These are phyloP conservation scores for Raja brachyura DNA, from an alignment of 2,113 vertebrate genomes.

Conservation along the genomic window DNA sequence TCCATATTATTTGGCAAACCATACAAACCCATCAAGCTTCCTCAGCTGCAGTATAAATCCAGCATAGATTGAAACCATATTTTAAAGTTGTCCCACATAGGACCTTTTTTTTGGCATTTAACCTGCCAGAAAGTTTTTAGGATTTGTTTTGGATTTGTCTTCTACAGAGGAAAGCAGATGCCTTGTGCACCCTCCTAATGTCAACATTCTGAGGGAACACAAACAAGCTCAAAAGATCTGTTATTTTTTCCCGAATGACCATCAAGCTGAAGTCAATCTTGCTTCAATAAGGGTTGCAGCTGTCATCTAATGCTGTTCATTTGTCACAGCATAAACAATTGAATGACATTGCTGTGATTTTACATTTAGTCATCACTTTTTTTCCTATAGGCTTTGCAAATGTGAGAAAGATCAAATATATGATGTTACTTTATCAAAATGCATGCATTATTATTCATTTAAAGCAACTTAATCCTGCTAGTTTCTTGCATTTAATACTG, in stretches of 20 bases:
- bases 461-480: neutral
- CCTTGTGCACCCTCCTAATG: neutral
- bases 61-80: neutral
- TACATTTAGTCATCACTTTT: neutral
- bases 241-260: neutral
- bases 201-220: neutral
- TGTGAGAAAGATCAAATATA: neutral
- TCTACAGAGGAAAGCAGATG: neutral
- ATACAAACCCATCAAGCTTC: neutral
- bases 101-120: neutral
- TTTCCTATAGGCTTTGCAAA: neutral
- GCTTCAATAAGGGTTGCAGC: neutral
- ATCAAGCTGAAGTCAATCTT: neutral
- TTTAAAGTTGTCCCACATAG: neutral
- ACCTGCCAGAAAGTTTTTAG: neutral
- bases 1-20: neutral
- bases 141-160: neutral
- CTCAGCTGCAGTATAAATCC: neutral
- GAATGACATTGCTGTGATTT: neutral
- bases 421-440: too few relatives aligned
- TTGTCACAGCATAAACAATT: neutral
- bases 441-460: neutral
- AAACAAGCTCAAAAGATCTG: neutral
- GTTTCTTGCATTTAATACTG: neutral
- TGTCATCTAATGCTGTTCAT: neutral